Evolutionary conservation across 1,140 invertebrate species (phyloP).

Genomic region (Drosophila lini): DNA sequence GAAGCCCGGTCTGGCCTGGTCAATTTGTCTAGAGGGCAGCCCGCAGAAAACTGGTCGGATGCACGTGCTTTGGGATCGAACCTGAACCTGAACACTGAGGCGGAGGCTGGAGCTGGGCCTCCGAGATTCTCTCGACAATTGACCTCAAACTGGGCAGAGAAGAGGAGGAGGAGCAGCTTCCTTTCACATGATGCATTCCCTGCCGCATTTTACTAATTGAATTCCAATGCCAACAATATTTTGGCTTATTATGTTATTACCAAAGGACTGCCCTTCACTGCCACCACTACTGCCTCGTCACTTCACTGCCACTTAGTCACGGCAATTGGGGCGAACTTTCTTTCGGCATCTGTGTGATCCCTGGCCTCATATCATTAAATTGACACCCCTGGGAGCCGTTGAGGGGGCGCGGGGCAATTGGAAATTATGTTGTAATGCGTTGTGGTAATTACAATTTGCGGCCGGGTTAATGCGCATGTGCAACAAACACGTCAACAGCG

Average conservation of each 20-base stretch:
- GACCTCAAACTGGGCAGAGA: constrained; percentile 65
- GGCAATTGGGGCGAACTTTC: constrained; percentile 73
- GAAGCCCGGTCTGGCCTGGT: constrained; percentile 25
- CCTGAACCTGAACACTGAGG: constrained; percentile 5
- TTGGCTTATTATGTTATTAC: constrained; percentile 81
- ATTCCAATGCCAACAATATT: constrained; percentile 80
- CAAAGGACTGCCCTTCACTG: constrained; percentile 59
- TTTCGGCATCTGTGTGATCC: constrained; percentile 49
- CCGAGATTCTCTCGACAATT: constrained; percentile 53
- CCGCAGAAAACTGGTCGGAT: constrained; percentile 65
- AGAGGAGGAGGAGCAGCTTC: constrained; percentile 22
- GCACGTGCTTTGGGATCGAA: constrained; percentile 47
- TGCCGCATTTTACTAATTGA: constrained; percentile 70
- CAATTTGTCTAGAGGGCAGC: constrained; percentile 72
- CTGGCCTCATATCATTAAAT: constrained; percentile 66
- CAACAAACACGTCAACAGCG: constrained; percentile 76
- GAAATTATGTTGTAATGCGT: constrained; percentile 82
- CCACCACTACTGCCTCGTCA: not conserved
- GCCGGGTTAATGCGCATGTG: constrained; percentile 80
- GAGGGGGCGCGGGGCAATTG: constrained; percentile 40
- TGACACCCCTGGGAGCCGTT: constrained; percentile 61
- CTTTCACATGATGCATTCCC: constrained; percentile 41
- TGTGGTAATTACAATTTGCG: constrained; percentile 83
- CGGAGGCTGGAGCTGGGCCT: constrained; percentile 4
- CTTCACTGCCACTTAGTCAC: constrained; percentile 50